Evolutionary conservation across 2,888 invertebrate species (phyloP), one percentile per base, ranked within the genome.

Genomic region (Tryphoninae sp.): DNA sequence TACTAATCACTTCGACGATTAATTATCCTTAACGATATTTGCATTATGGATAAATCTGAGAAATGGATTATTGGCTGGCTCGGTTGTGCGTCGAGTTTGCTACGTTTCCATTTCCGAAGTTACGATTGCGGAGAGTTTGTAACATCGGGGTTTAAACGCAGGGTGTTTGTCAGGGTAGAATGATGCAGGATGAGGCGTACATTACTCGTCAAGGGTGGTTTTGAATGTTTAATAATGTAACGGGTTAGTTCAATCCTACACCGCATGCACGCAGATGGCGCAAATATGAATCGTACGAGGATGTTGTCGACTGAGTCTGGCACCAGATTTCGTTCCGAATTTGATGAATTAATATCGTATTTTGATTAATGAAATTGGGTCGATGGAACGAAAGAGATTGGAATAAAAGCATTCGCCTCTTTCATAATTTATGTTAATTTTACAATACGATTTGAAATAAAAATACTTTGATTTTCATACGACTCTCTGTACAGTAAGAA

Each of bases 1-100:
- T 69, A 33, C 53, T 64, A 55, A 80, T 81, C 51, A 13, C 72
- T 67, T 72, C 61, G 45, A 45, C 49, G 72, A 76, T 72, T 72
- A 67, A 67, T 76, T 61, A 65, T 67, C 67, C 67, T 53, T 13
- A 42, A 55, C 69, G 53, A 72, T 67, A 33, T 40, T 65, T 53
- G 76, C 40, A 65, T 74, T 45, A n/a, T 53, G 64, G 33, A 64
- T 65, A 45, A 59, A 26, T 9, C 11, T 45, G 22, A 67, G 23
- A 53, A 72, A 49, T 53, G 22, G 40, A 53, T 22, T n/a, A 7
- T 2, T 13, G 13, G 13, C 2, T 45, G 13, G 9, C 13, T 13
- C 7, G 19, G 23, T 40, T 4, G 6, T 6, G 33, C 13, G 11
- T 33, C 26, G 51, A 22, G 26, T 16, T 49, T n/a, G 51, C 51